Evolutionary conservation across 2,113 vertebrate species (phyloP).

Genomic region (Columba livia): DNA sequence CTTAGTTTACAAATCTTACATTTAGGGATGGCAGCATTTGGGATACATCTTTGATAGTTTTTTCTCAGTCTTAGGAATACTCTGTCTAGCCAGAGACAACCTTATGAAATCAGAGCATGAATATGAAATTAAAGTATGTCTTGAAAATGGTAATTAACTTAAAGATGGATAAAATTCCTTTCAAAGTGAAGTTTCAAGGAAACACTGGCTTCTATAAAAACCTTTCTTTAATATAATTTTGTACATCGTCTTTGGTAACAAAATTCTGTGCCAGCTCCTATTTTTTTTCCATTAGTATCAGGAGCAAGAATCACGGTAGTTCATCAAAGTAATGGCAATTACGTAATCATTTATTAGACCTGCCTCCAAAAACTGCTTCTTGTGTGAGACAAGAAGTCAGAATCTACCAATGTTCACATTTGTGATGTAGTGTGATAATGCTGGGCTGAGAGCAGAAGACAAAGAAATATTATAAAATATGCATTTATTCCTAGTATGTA

Average conservation of each 20-base stretch:
- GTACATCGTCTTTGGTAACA: not conserved
- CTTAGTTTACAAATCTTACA: not conserved
- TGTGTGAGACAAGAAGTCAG: not conserved
- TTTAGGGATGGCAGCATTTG: not conserved
- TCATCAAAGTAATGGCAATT: not conserved
- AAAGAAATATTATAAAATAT: slow-evolving; percentile 4
- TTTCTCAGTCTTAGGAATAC: not conserved
- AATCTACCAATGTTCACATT: not conserved
- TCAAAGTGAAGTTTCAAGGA: not conserved
- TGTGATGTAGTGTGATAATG: not conserved
- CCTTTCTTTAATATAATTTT: not conserved
- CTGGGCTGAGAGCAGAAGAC: not conserved
- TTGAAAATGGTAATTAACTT: not conserved
- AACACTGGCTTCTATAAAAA: not conserved
- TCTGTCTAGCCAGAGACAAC: not conserved
- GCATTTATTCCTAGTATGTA: slow-evolving; percentile 24
- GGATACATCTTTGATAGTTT: not conserved
- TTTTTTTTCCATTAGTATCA: not conserved
- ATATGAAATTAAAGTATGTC: not conserved
- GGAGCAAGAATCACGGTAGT: not conserved
- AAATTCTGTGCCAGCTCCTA: not conserved
- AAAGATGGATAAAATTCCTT: not conserved
- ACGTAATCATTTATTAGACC: not conserved
- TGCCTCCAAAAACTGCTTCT: not conserved
- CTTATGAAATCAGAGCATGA: not conserved